A percentile compares a stretch with the other conserved stretches of the same genome.
Conservation (phyloP, 2,888 invertebrate species). For the Lepas anatifera region DNA sequence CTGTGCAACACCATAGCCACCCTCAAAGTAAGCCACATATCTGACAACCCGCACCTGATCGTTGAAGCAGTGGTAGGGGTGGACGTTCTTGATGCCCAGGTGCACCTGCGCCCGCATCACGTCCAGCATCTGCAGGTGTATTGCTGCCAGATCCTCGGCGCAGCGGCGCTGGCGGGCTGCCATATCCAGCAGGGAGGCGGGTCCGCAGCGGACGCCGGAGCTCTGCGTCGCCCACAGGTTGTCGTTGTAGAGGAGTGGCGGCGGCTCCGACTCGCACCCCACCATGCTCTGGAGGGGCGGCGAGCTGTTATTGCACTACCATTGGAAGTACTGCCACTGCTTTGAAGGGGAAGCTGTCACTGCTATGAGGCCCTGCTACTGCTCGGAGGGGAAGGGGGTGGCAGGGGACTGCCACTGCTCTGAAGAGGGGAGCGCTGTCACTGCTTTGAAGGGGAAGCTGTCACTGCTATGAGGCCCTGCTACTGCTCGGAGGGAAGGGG, state of each 20-base stretch:
- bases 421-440: too few species aligned
- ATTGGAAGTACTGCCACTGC: too few species aligned
- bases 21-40: too few species aligned
- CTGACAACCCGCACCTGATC: conserved; percentile 46
- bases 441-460: too few species aligned
- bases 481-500: too few species aligned
- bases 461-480: too few species aligned
- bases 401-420: too few species aligned
- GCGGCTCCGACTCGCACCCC: conserved; percentile 32
- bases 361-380: too few species aligned
- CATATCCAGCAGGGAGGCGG: conserved; percentile 55
- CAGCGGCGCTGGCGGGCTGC: conserved; percentile 62
- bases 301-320: too few species aligned
- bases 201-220: conserved; percentile 27
- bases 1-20: too few species aligned
- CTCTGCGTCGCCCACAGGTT: conserved; percentile 27
- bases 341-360: too few species aligned
- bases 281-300: conserved; percentile 26
- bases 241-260: conserved; percentile 34
- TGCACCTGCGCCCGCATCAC: conserved; percentile 64
- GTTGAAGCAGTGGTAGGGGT: conserved; percentile 68
- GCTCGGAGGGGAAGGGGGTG: too few species aligned
- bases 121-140: conserved; percentile 66
- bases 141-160: conserved; percentile 58
- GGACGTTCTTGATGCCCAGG: conserved; percentile 51